Base-by-base conservation (phyloP, 2,113 vertebrate species). In the Phodopus roborovskii region DNA sequence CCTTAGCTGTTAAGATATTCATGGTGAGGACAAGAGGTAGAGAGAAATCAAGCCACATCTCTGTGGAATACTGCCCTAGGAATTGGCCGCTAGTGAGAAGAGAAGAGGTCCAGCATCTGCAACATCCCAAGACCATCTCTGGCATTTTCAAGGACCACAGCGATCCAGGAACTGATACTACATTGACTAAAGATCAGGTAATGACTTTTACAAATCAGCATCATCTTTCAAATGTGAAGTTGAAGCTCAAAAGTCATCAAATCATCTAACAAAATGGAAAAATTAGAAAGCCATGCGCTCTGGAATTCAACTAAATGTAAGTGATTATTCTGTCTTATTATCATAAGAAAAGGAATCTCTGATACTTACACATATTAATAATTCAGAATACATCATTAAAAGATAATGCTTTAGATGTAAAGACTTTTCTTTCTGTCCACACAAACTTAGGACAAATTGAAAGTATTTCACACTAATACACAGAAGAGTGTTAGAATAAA, bases 1-100 rank as follows among this genome's bases (percentile, higher is more conserved):
- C 99, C 98, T 99, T 99, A 88, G 99, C 99, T 93, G 99, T 99
- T 98, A 99, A 96, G 94, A 99, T 98, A 87, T 99, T 97, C 24
- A 97, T 99, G 26, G 97, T 98, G 77, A 98, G 98, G 89, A 98
- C 97, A 1, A 98, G 98, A 86, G 99, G 98, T 66, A 99, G 97
- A 99, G 98, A 96, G 88, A 99, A 94, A 97, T 98, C 98, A 95
- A 53, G 98, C 99, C 99, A 99, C 99, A 96, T 97, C 98, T 81
- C 90, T 50, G 3, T 73, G 87, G 77, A 71, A 90, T 48, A 75
- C 70, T 10, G 60, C n/a, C 2, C 42, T 77, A 96, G 71, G 17
- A 62, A 36, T 9, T 22, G 73, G 13, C 22, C 28, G 11, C 50
- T 33, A 1, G 16, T 88, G 1, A 39, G 13, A 28, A n/a, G 22